Conservation (phyloP, 2,113 vertebrate genomes). For the Cranoglanis bouderius region DNA sequence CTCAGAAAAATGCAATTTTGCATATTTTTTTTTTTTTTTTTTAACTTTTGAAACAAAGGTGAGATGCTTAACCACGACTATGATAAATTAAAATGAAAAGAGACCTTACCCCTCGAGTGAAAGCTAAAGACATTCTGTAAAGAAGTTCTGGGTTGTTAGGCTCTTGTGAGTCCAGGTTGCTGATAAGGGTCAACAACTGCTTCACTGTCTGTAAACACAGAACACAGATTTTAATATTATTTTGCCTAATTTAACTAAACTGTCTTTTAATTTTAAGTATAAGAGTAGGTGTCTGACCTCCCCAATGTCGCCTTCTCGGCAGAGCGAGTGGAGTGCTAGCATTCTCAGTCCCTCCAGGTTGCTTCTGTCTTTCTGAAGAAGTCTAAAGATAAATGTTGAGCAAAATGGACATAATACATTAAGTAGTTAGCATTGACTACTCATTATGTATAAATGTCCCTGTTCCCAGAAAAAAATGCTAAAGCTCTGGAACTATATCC, state of each 20-base stretch:
- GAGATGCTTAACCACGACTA: neutral
- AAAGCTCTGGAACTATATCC: neutral
- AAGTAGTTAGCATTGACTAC: neutral
- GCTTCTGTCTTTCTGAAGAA: conserved; percentile 87
- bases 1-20: neutral
- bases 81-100: neutral
- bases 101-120: conserved; percentile 87
- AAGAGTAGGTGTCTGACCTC: conserved; percentile 74
- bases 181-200: conserved; percentile 80
- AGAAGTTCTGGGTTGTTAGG: conserved; percentile 84
- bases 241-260: neutral
- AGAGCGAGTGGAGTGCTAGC: conserved; percentile 86
- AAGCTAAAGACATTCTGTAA: conserved; percentile 86
- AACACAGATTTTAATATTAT: conserved; percentile 21
- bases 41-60: neutral
- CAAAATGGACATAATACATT: neutral
- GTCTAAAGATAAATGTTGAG: conserved; percentile 72
- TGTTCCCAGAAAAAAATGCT: neutral
- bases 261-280: neutral
- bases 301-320: conserved; percentile 83
- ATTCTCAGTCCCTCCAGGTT: conserved; percentile 89
- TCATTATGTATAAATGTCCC: neutral
- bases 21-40: neutral
- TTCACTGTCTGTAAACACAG: conserved; percentile 76
- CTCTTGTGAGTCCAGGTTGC: conserved; percentile 80